Percentiles rank a stretch among this genome's conserved stretches.
phyloP scores from a whole-genome alignment of 2,797 vertebrate genomes.

The Myotis myotis region DNA sequence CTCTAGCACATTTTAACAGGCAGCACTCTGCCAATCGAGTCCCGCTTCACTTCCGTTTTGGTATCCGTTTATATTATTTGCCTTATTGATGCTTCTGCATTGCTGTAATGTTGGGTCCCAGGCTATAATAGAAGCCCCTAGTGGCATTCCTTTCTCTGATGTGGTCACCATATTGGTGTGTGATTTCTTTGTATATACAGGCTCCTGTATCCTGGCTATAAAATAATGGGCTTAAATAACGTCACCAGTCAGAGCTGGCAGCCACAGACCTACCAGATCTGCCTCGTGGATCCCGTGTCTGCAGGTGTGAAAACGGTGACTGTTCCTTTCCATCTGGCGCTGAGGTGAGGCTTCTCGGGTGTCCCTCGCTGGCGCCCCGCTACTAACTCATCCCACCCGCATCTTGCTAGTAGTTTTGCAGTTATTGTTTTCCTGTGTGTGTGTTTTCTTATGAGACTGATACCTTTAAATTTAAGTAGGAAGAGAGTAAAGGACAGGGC shows the following conservation, averaged over 20 bases:
- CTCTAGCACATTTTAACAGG: background rate
- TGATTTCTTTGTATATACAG: conserved; percentile 79
- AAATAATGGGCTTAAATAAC: conserved; percentile 98
- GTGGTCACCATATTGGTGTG: background rate
- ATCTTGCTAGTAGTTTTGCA: background rate
- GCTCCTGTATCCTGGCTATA: conserved; percentile 95
- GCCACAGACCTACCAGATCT: conserved; percentile 96
- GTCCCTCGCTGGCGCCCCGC: background rate
- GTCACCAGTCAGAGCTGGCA: conserved; percentile 97
- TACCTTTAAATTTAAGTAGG: background rate
- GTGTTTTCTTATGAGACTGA: background rate
- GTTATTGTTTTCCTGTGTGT: background rate
- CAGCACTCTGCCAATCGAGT: background rate
- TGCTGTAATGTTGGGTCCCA: background rate
- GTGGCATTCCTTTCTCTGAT: background rate
- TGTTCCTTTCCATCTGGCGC: conserved; percentile 96
- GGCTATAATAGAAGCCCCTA: background rate
- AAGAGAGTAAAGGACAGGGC: background rate
- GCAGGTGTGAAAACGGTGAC: conserved; percentile 92
- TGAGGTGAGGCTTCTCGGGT: conserved; percentile 87
- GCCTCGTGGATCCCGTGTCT: conserved; percentile 93
- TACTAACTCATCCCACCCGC: background rate
- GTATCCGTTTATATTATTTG: background rate
- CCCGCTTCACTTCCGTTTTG: background rate
- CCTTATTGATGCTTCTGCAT: background rate